Conservation (phyloP, 2,113 vertebrate genomes). For the Zootoca vivipara region DNA sequence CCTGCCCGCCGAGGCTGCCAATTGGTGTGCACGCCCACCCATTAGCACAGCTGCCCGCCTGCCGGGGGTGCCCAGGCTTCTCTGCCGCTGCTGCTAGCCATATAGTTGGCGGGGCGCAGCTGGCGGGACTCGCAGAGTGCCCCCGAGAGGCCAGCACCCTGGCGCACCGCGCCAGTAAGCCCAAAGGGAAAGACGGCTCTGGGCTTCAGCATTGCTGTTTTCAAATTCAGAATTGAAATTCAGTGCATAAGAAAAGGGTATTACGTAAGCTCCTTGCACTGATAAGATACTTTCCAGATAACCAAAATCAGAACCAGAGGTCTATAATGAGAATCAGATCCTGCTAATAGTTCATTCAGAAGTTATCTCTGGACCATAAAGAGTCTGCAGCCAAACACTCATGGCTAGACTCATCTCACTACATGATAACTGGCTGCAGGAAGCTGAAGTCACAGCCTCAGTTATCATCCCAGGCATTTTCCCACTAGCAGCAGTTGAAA, state of each 20-base stretch:
- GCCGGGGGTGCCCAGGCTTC: no score
- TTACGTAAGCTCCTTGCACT: background rate
- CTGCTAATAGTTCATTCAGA: background rate
- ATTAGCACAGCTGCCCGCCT: no score
- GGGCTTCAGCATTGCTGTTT: background rate
- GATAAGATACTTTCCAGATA: background rate
- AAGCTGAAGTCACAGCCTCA: background rate
- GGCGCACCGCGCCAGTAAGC: no score
- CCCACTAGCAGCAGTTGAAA: background rate
- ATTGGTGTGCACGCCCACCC: no score
- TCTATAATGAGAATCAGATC: background rate
- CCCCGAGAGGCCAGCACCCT: no score
- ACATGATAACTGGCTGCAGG: background rate
- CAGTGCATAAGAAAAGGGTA: background rate
- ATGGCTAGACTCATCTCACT: background rate
- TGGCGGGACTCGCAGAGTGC: no score
- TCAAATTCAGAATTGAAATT: background rate
- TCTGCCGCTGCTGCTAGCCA: no score
- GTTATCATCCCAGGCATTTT: background rate
- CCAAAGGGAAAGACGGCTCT: no score
- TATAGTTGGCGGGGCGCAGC: no score
- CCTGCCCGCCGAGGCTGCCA: no score
- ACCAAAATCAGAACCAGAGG: background rate
- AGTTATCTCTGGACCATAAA: background rate
- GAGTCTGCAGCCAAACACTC: background rate